Percentiles rank a stretch among this genome's conserved stretches.
These are phyloP conservation scores for Drosophila arawakana DNA, from an alignment of 1,140 invertebrate genomes.

Conservation along the genomic window DNA sequence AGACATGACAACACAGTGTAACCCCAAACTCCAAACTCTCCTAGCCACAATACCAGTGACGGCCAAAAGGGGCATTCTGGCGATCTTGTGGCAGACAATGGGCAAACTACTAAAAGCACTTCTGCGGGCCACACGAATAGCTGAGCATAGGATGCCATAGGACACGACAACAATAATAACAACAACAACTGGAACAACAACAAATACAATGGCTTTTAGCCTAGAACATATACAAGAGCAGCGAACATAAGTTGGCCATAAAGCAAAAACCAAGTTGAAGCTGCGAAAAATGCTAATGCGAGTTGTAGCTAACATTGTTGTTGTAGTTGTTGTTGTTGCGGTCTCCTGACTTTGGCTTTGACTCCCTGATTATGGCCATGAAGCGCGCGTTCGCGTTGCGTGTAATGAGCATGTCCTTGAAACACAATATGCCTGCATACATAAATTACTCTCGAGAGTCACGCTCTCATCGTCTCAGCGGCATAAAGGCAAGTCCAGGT, in stretches of 20 bases:
- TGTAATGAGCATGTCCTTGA: constrained; percentile 81
- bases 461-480: not conserved
- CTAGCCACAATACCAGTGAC: not conserved
- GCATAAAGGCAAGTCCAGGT: constrained; percentile 32
- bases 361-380: constrained; percentile 35
- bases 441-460: constrained; percentile 64
- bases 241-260: constrained; percentile 48
- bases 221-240: constrained; percentile 1
- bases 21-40: not conserved
- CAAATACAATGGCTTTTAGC: constrained; percentile 24
- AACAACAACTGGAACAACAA: not conserved
- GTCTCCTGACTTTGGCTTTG: constrained; percentile 31
- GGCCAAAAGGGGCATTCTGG: constrained; percentile 22
- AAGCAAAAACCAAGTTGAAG: constrained; percentile 49
- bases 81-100: constrained; percentile 73
- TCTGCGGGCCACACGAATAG: constrained; percentile 60
- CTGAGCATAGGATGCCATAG: constrained; percentile 38
- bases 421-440: constrained; percentile 79
- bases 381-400: constrained; percentile 66
- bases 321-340: constrained; percentile 26
- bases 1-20: constrained; percentile 65
- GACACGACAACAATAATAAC: constrained; percentile 20
- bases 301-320: constrained; percentile 14
- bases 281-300: constrained; percentile 72
- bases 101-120: constrained; percentile 78